These are phyloP conservation scores for Thryonomys swinderianus DNA, from an alignment of 2,113 vertebrate genomes.

Conservation along the genomic window DNA sequence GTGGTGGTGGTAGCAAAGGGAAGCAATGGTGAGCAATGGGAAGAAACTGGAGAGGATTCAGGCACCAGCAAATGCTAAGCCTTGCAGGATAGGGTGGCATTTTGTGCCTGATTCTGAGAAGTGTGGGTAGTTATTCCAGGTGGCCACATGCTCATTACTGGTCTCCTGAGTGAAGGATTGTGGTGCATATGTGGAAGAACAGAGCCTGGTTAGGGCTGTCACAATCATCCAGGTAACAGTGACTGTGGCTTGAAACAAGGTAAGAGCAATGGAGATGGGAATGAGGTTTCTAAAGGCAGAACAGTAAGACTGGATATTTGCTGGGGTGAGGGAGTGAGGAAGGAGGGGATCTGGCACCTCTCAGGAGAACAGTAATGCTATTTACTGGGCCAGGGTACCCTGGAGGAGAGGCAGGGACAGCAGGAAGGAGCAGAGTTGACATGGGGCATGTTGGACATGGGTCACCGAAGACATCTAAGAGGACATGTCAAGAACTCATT, in stretches of 20 bases:
- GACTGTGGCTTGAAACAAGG: background rate
- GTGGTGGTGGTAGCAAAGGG: no score
- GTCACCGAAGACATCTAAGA: background rate
- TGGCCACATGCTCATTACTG: background rate
- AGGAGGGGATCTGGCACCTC: background rate
- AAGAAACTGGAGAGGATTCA: background rate
- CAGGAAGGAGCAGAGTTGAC: background rate
- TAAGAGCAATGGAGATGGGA: background rate
- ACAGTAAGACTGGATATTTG: background rate
- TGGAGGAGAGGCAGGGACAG: background rate
- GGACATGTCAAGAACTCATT: background rate
- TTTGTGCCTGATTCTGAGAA: background rate
- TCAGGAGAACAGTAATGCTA: background rate
- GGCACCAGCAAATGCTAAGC: background rate
- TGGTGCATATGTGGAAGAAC: background rate
- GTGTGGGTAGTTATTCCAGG: background rate
- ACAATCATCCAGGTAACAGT: background rate
- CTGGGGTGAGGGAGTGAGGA: background rate
- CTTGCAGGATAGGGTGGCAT: background rate
- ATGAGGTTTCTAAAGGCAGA: background rate
- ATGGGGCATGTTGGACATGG: rapidly evolving
- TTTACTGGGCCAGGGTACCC: background rate
- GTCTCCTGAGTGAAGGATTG: background rate
- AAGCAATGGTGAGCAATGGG: no score
- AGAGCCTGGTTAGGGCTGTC: background rate